These are phyloP conservation scores for Dasyurus viverrinus DNA, from an alignment of 2,113 vertebrate species.

Conservation along the genomic window DNA sequence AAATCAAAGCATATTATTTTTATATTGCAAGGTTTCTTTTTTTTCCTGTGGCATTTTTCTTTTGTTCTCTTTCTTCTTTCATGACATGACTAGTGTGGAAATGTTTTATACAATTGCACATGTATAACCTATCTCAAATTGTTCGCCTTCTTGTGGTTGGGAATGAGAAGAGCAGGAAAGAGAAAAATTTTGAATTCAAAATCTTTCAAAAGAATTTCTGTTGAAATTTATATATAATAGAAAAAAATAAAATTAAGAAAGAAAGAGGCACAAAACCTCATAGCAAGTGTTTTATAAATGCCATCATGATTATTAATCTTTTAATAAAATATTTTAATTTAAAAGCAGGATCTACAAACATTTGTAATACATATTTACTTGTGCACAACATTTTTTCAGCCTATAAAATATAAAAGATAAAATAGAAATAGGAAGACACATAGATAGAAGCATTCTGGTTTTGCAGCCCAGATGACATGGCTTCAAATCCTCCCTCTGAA, in stretches of 20 bases:
- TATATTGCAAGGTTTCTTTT: background rate
- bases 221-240: background rate
- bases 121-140: background rate
- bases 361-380: background rate
- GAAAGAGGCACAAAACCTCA: background rate
- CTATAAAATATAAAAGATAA: background rate
- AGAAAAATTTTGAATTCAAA: background rate
- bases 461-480: too few relatives aligned
- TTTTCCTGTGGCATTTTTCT: background rate
- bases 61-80: background rate
- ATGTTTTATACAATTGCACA: background rate
- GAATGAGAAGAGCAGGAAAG: background rate
- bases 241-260: background rate
- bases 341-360: background rate
- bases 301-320: background rate
- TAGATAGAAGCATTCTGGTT: background rate
- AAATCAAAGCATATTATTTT: background rate
- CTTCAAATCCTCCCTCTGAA: background rate
- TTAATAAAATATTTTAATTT: background rate
- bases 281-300: background rate
- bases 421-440: background rate
- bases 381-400: background rate
- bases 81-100: background rate
- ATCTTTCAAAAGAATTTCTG: background rate
- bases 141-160: background rate